These are phyloP conservation scores for Eonycteris spelaea DNA, from an alignment of 2,113 vertebrate species.

Conservation along the genomic window DNA sequence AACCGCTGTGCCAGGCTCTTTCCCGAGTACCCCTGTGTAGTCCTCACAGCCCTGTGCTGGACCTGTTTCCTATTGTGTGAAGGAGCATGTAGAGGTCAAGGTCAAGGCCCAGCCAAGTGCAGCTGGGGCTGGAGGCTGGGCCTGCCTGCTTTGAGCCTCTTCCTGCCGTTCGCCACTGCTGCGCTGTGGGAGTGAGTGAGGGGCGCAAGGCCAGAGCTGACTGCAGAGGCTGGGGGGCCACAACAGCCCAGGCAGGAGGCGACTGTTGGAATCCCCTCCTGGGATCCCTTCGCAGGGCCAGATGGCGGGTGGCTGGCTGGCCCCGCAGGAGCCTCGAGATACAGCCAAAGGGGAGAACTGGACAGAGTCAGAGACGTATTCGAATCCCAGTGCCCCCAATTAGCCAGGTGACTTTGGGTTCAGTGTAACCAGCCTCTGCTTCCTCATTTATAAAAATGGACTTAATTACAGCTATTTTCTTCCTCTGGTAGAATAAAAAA, in stretches of 20 bases:
- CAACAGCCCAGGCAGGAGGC: neutral
- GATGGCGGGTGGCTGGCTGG: fast-evolving
- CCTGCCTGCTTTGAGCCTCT: neutral
- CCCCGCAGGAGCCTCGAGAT: neutral
- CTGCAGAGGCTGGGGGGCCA: neutral
- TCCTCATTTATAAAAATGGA: neutral
- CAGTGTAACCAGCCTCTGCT: neutral
- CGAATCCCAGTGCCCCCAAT: neutral
- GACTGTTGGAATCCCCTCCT: neutral
- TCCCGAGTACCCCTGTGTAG: neutral
- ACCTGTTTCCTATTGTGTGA: neutral
- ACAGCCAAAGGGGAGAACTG: neutral
- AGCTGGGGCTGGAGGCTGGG: neutral
- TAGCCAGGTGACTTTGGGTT: neutral
- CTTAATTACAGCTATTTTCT: neutral
- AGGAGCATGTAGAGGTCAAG: neutral
- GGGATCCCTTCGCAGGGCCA: neutral
- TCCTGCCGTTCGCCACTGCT: neutral
- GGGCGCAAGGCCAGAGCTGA: neutral
- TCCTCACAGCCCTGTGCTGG: neutral
- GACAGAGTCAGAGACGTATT: neutral
- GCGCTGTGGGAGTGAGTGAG: no score
- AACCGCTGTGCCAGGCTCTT: neutral
- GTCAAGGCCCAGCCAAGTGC: neutral
- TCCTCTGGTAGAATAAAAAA: neutral